Evolutionary conservation across 2,797 vertebrate species (phyloP), one percentile per base, ranked within the genome.

Genomic region (Echiichthys vipera): DNA sequence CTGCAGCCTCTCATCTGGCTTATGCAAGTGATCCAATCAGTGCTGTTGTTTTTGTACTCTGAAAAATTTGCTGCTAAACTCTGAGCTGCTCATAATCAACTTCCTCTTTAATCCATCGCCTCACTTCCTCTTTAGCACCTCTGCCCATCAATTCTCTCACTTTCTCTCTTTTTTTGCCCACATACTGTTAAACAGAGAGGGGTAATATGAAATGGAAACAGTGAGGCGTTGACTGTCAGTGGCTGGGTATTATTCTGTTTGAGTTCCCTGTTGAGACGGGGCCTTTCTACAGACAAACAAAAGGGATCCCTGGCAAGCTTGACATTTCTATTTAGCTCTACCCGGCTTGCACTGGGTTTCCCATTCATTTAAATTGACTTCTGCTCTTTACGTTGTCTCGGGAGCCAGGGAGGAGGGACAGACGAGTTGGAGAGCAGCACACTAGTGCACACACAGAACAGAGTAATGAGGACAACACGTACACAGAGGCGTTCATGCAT

Each of bases 281-380:
- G 62, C 81, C 74, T 85, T n/a, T 87, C 82, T 58, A 75, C 85
- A 85, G 72, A 81, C 88, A 88, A 84, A 94, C 93, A 94, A 91
- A 93, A 77, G 84, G 74, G 65, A 89, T 91, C 88, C 62, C 51
- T 68, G 65, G 81, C 2, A 24, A 81, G 78, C 84, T 77, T 93
- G 93, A 92, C 93, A 94, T 93, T 93, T 93, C 91, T 89, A 93
- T 94, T 94, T 90, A 90, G 86, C 74, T 61, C 39, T 12, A 74
- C 86, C 86, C 49, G 71, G 81, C 83, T 54, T 70, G 71, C 78
- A 69, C 37, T 25, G 42, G 76, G 63, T 70, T 61, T 64, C 73
- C 84, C 75, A 90, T 93, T 91, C 85, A 83, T 89, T 92, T 86
- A 84, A 89, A 87, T 83, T 87, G 88, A 91, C 81, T 90, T 71